Percentiles rank a stretch among this genome's conserved stretches.
Conservation (phyloP, 1,140 invertebrate species). For the Ips typographus region DNA sequence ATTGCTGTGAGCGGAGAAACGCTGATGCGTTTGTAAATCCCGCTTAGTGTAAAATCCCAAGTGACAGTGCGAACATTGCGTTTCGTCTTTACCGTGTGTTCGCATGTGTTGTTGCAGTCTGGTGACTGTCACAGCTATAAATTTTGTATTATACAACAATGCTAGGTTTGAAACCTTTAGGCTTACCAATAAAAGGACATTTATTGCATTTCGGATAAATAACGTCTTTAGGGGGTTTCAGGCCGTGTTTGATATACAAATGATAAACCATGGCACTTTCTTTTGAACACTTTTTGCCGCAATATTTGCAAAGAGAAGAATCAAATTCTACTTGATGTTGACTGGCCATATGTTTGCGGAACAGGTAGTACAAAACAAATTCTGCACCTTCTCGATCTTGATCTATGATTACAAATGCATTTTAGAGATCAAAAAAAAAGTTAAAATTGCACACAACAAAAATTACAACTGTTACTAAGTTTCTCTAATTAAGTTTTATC, state of each 20-base stretch:
- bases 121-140: slow-evolving; percentile 59
- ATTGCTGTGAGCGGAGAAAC: slow-evolving; percentile 55
- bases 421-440: background rate
- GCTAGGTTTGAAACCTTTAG: background rate
- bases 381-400: slow-evolving; percentile 62
- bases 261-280: slow-evolving; percentile 78
- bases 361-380: slow-evolving; percentile 76
- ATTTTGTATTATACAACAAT: background rate
- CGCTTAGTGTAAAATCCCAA: slow-evolving; percentile 55
- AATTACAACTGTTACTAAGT: too few species aligned
- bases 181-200: slow-evolving; percentile 67
- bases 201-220: slow-evolving; percentile 74
- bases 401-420: slow-evolving; percentile 34
- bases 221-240: slow-evolving; percentile 69
- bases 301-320: slow-evolving; percentile 78
- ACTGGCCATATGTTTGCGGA: slow-evolving; percentile 77
- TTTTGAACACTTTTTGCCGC: slow-evolving; percentile 74
- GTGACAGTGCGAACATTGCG: slow-evolving; percentile 57
- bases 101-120: slow-evolving; percentile 67
- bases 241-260: slow-evolving; percentile 76
- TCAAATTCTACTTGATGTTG: slow-evolving; percentile 80
- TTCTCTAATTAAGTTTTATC: background rate
- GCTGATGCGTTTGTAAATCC: slow-evolving; percentile 58
- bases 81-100: slow-evolving; percentile 55
- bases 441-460: background rate